phyloP scores from a whole-genome alignment of 1,140 invertebrate species.

The Coelopa frigida region DNA sequence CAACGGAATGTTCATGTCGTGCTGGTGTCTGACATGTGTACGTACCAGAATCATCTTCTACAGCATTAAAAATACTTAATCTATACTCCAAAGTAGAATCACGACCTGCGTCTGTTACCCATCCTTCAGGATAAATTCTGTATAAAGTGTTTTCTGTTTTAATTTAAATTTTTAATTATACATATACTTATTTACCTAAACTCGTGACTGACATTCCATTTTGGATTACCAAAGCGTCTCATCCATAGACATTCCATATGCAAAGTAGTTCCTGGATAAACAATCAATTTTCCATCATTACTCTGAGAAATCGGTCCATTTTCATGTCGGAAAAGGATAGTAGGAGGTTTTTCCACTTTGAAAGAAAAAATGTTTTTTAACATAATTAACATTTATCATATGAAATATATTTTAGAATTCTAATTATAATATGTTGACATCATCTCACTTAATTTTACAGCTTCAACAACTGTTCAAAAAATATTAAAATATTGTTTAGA shows the following conservation, averaged over 20 bases:
- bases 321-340: conserved; percentile 72
- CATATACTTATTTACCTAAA: not conserved
- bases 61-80: conserved; percentile 69
- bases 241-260: conserved; percentile 85
- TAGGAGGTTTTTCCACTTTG: conserved; percentile 76
- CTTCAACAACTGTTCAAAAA: too few relatives aligned
- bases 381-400: too few relatives aligned
- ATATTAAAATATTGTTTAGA: too few relatives aligned
- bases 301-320: conserved; percentile 78
- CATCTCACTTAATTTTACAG: too few relatives aligned
- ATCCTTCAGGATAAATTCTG: conserved; percentile 71
- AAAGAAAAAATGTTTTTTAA: conserved; percentile 1
- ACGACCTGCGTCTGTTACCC: conserved; percentile 70
- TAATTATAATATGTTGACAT: too few relatives aligned
- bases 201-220: conserved; percentile 53
- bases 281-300: conserved; percentile 74
- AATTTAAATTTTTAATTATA: not conserved
- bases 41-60: conserved; percentile 68
- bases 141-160: too few relatives aligned
- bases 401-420: too few relatives aligned
- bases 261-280: conserved; percentile 74
- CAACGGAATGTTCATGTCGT: conserved; percentile 68
- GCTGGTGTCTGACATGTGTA: conserved; percentile 78
- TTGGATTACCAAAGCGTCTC: conserved; percentile 71
- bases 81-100: conserved; percentile 74